Evolutionary conservation across 2,797 vertebrate genomes (phyloP).

Genomic region (Brachyalestes nurse): DNA sequence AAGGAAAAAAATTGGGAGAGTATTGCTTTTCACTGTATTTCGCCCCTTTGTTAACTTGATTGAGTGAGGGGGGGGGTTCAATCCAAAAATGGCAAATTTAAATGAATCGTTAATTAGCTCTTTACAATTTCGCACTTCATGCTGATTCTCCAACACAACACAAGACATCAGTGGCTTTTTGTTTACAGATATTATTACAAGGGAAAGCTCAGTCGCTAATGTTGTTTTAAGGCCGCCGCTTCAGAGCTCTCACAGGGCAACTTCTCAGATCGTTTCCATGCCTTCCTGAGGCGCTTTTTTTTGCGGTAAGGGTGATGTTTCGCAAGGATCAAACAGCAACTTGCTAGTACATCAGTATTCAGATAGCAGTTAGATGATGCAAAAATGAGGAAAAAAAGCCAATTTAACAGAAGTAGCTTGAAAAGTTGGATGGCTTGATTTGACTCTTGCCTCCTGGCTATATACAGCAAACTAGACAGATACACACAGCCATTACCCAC

Average conservation of each 20-base stretch:
- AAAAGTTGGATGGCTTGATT: conserved; percentile 14
- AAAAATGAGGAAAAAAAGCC: not conserved
- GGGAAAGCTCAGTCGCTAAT: not conserved
- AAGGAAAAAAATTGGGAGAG: conserved; percentile 53
- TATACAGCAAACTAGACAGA: conserved; percentile 28
- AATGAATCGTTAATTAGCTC: conserved; percentile 47
- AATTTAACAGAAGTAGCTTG: conserved; percentile 8
- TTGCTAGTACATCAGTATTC: conserved; percentile 11
- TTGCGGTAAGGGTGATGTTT: not conserved
- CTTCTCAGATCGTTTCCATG: not conserved
- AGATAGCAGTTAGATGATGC: conserved; percentile 14
- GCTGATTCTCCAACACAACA: conserved; percentile 18
- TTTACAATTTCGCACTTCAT: conserved; percentile 31
- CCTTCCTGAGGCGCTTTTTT: conserved; percentile 5
- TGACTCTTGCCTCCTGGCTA: conserved; percentile 33
- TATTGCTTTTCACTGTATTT: conserved; percentile 60
- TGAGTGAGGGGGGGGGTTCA: conserved; percentile 13
- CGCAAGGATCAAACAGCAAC: not conserved
- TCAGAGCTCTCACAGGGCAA: conserved; percentile 2
- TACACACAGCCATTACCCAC: conserved; percentile 22
- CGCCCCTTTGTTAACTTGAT: conserved; percentile 48
- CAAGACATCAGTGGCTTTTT: conserved; percentile 19
- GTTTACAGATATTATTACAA: conserved; percentile 20
- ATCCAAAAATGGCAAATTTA: conserved; percentile 41
- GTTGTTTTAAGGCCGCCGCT: conserved; percentile 1